These are phyloP conservation scores for Mactra quadrangularis DNA, from an alignment of 1,140 invertebrate species.

Conservation along the genomic window DNA sequence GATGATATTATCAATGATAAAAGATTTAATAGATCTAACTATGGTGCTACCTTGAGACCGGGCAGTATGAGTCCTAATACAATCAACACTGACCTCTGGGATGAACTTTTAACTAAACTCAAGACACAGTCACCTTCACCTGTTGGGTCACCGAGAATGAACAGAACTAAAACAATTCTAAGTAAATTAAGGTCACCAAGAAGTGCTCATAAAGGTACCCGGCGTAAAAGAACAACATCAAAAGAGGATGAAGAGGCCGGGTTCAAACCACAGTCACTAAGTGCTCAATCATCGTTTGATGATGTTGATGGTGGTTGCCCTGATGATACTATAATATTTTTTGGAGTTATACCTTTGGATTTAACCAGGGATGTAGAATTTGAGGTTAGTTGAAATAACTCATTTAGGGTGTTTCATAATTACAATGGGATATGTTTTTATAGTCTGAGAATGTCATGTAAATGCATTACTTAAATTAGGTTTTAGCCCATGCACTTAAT, in stretches of 20 bases:
- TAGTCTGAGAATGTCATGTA: too few relatives aligned
- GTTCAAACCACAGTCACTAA: conserved; percentile 13
- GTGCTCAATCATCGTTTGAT: conserved; percentile 54
- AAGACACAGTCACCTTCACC: conserved; percentile 39
- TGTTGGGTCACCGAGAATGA: conserved; percentile 6
- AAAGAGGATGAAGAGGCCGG: conserved; percentile 57
- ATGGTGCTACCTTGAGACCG: neutral
- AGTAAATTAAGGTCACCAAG: conserved; percentile 50
- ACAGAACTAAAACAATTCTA: conserved; percentile 28
- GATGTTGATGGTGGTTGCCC: conserved; percentile 28
- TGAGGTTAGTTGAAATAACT: conserved; percentile 62
- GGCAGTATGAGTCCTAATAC: conserved; percentile 37
- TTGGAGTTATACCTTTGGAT: conserved; percentile 24
- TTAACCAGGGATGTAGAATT: conserved; percentile 44
- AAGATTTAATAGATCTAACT: neutral
- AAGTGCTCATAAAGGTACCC: conserved; percentile 23
- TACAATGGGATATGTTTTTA: too few relatives aligned
- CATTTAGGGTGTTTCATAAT: too few relatives aligned
- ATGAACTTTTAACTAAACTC: conserved; percentile 40
- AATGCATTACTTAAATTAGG: too few relatives aligned
- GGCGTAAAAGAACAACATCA: conserved; percentile 15
- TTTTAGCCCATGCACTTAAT: too few relatives aligned
- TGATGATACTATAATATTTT: conserved; percentile 17
- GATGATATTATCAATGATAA: conserved; percentile 51
- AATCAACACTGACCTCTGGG: conserved; percentile 1